Base-by-base conservation (phyloP, 2,113 vertebrate species). In the Tiliqua scincoides region DNA sequence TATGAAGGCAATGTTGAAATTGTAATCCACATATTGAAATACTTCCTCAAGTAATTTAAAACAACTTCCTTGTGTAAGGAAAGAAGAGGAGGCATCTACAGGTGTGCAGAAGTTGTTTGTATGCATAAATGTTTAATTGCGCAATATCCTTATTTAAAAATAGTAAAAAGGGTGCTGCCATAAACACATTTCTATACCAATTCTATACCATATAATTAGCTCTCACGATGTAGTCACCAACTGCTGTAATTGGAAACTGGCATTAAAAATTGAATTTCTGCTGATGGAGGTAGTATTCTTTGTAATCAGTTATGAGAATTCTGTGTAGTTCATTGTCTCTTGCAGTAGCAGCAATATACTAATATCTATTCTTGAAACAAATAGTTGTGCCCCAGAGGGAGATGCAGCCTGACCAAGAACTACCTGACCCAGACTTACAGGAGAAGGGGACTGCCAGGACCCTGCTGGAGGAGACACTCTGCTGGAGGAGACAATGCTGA, bases 151-250 rank as follows among this genome's bases (percentile, higher is more conserved):
- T 92, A 62, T 78, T 90, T 37, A 74, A 91, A 92, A 94, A 92
- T 82, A 92, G 89, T 77, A 70, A 88, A 32, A 93, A 91, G 74
- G 67, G 59, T 90, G 85, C 48, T 62, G 30, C n/a, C 72, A 73
- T 90, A 93, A 92, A 90, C 78, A 93, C 18, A 89, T n/a, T 93
- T 92, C 57, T 86, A 61, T 85, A 91, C 67, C 85, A 89, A 72
- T 90, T 92, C 65, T n/a, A 79, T 52, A 89, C 78, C 43, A 74
- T 83, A 52, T 68, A 93, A 93, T 92, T 92, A 90, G 91, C 54
- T 71, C 68, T 84, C 82, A 85, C 62, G 81, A 79, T 86, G 62
- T 79, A 89, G 83, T 83, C 30, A 89, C 61, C 89, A 87, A 87
- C 63, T 90, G 40, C 61, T 87, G 82, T 75, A 91, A 91, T 81